A percentile compares a stretch with the other conserved stretches of the same genome.
Conservation (phyloP, 1,140 invertebrate genomes). For the Thaumatotibia leucotreta region DNA sequence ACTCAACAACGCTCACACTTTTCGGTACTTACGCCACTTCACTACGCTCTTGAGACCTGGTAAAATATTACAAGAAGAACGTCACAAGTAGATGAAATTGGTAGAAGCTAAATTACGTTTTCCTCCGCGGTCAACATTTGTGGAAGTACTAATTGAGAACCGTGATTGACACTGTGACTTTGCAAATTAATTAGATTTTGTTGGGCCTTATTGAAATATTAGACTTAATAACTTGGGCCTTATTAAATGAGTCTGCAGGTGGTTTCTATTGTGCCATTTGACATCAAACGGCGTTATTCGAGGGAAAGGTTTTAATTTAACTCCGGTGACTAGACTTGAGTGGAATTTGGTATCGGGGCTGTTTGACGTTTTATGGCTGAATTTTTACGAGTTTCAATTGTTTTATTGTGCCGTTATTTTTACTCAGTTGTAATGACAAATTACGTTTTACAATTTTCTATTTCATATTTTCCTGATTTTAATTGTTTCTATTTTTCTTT, state of each 20-base stretch:
- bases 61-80: neutral
- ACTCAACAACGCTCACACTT: neutral
- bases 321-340: neutral
- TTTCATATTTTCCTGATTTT: neutral
- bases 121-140: neutral
- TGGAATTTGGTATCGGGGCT: neutral
- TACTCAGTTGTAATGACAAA: neutral
- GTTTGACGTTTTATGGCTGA: neutral
- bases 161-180: constrained; percentile 14
- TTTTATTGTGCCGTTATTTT: neutral
- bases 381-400: neutral
- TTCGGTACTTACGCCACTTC: neutral
- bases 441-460: neutral
- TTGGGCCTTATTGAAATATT: constrained; percentile 13
- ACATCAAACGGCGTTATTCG: neutral
- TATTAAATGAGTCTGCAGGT: constrained; percentile 11
- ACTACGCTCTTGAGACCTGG: neutral
- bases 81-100: neutral
- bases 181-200: constrained; percentile 14
- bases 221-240: constrained; percentile 8
- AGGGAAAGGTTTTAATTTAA: constrained; percentile 2
- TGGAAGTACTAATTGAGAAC: constrained; percentile 7
- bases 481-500: no score
- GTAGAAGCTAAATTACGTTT: neutral
- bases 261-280: constrained; percentile 10